These are phyloP conservation scores for Ganaspis brasiliensis DNA, from an alignment of 2,888 invertebrate species.

Conservation along the genomic window DNA sequence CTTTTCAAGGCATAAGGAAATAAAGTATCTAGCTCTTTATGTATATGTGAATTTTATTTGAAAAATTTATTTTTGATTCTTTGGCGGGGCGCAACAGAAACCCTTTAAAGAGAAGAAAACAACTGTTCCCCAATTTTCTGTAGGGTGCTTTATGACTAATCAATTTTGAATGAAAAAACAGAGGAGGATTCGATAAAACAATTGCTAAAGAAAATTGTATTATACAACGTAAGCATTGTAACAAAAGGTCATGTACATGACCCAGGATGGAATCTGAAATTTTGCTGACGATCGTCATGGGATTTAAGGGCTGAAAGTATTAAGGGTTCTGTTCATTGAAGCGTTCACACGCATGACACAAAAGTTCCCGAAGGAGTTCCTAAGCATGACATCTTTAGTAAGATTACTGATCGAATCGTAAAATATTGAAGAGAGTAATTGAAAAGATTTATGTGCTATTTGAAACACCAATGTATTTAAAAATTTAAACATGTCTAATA, in stretches of 20 bases:
- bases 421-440: slow-evolving; percentile 71
- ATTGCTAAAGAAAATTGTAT: no score
- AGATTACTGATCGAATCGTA: slow-evolving; percentile 71
- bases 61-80: no score
- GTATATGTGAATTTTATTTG: no score
- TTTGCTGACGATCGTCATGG: slow-evolving; percentile 78
- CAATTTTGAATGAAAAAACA: no score
- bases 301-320: slow-evolving; percentile 70
- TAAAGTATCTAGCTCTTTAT: no score
- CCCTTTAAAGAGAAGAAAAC: no score
- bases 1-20: not conserved
- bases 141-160: no score
- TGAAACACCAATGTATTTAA: slow-evolving; percentile 20
- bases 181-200: no score
- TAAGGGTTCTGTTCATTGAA: slow-evolving; percentile 76
- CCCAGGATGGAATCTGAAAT: slow-evolving; percentile 70
- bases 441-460: slow-evolving; percentile 72
- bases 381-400: slow-evolving; percentile 66
- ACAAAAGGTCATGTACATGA: slow-evolving; percentile 67
- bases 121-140: no score
- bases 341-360: slow-evolving; percentile 69
- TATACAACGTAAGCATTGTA: not conserved
- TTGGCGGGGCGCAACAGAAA: no score
- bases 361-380: slow-evolving; percentile 75
- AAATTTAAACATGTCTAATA: not conserved